A percentile compares a stretch with the other conserved stretches of the same genome.
Conservation (phyloP, 2,113 vertebrate species). For the Oryzias woworae region DNA sequence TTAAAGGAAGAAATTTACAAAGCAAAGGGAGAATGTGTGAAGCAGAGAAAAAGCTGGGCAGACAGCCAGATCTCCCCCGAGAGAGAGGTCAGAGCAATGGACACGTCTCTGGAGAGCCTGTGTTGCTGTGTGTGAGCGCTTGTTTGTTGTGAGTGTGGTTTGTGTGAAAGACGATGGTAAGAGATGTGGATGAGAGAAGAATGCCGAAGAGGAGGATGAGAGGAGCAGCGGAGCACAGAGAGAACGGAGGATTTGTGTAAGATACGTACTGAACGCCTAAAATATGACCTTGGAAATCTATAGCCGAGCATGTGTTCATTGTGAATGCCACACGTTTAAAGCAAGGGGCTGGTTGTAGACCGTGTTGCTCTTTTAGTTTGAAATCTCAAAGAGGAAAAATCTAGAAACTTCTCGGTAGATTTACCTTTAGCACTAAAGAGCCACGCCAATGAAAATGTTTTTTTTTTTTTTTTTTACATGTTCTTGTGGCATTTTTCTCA, state of each 20-base stretch:
- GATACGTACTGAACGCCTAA: conserved; percentile 48
- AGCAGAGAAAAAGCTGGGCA: conserved; percentile 50
- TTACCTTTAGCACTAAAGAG: no score
- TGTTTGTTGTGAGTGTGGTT: conserved; percentile 23
- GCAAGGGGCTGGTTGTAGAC: no score
- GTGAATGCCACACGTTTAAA: background rate
- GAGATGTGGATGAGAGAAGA: conserved; percentile 57
- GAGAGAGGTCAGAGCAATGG: conserved; percentile 73
- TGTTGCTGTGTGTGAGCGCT: conserved; percentile 14
- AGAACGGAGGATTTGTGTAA: conserved; percentile 50
- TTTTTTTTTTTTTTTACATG: no score
- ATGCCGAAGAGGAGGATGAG: conserved; percentile 56
- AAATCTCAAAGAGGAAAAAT: no score
- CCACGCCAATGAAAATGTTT: no score
- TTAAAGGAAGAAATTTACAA: conserved; percentile 40
- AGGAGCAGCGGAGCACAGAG: conserved; percentile 53
- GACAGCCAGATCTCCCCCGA: conserved; percentile 64
- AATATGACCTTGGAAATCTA: conserved; percentile 65
- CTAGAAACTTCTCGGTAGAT: no score
- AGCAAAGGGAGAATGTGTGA: conserved; percentile 48
- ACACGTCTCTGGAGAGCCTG: conserved; percentile 63
- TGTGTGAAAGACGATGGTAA: conserved; percentile 38
- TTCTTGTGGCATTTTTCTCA: no score
- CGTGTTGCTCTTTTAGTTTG: no score
- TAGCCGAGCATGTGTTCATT: conserved; percentile 19